Conservation (phyloP, 2,113 vertebrate genomes). For the Hippocampus guttulatus region DNA sequence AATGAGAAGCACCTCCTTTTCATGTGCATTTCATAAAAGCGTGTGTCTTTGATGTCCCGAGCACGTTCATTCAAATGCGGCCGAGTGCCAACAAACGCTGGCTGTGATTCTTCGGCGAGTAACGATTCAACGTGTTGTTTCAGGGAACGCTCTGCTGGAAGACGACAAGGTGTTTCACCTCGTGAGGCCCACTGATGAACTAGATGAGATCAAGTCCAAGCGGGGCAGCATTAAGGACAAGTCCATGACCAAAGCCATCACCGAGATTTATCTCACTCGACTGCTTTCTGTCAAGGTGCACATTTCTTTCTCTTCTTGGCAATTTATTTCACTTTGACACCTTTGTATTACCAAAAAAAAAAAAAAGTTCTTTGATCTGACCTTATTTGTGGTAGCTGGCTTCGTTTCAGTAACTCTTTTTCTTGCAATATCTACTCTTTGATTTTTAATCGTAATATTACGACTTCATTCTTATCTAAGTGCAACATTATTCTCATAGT, state of each 20-base stretch:
- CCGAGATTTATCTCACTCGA: conserved; percentile 96
- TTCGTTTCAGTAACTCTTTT: too few species aligned
- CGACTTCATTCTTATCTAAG: too few species aligned
- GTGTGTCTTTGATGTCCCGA: conserved; percentile 22
- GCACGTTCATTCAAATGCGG: conserved; percentile 22
- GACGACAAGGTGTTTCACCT: conserved; percentile 97
- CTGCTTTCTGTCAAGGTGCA: conserved; percentile 96
- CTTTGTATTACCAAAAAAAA: too few species aligned
- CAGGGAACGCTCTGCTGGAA: conserved; percentile 91
- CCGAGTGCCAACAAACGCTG: conserved; percentile 20
- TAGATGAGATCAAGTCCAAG: conserved; percentile 94
- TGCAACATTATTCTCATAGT: too few species aligned
- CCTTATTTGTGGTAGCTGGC: too few species aligned
- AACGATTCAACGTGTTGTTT: neutral
- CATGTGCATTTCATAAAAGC: conserved; percentile 30
- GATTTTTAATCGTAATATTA: too few species aligned
- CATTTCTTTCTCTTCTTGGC: conserved; percentile 6
- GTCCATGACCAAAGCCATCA: conserved; percentile 98
- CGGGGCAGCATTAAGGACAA: conserved; percentile 95
- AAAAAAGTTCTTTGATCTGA: too few species aligned
- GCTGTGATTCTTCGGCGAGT: conserved; percentile 31
- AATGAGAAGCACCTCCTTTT: conserved; percentile 40
- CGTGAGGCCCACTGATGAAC: conserved; percentile 86
- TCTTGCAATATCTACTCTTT: too few species aligned
- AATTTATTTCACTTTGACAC: neutral